A percentile compares a stretch with the other conserved stretches of the same genome.
Conservation (phyloP, 2,888 invertebrate genomes). For the Ptilodon capucinus region DNA sequence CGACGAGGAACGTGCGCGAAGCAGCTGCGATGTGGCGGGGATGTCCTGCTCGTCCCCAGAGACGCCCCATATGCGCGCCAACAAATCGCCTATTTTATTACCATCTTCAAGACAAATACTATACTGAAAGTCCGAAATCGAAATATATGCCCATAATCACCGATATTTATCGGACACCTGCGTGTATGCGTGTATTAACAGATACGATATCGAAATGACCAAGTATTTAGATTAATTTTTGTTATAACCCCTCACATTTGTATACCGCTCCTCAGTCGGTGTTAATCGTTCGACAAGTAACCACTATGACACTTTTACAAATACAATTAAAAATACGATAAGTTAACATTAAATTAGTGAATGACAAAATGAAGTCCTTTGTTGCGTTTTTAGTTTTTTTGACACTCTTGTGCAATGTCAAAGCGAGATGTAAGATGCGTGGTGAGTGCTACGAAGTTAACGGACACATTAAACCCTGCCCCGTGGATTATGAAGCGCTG, state of each 20-base stretch:
- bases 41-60: constrained; percentile 19
- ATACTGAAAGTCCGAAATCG: constrained; percentile 4
- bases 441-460: constrained; percentile 48
- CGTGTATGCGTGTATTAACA: constrained; percentile 39
- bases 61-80: constrained; percentile 42
- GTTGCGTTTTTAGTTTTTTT: constrained; percentile 34
- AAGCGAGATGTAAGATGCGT: constrained; percentile 58
- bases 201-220: constrained; percentile 58
- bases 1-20: constrained; percentile 19
- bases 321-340: neutral
- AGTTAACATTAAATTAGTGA: constrained; percentile 7
- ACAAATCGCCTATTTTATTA: constrained; percentile 20
- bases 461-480: constrained; percentile 52
- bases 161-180: constrained; percentile 61
- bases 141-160: constrained; percentile 23
- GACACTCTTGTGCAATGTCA: constrained; percentile 44
- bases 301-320: constrained; percentile 15
- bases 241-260: constrained; percentile 29
- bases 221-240: constrained; percentile 38
- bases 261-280: constrained; percentile 8
- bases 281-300: constrained; percentile 3
- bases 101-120: constrained; percentile 13
- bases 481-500: constrained; percentile 41
- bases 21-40: constrained; percentile 37
- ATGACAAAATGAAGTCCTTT: constrained; percentile 42